A percentile compares a stretch with the other conserved stretches of the same genome.
Evolutionary conservation across 1,140 invertebrate species (phyloP).

Genomic region (Hycleus cichorii): DNA sequence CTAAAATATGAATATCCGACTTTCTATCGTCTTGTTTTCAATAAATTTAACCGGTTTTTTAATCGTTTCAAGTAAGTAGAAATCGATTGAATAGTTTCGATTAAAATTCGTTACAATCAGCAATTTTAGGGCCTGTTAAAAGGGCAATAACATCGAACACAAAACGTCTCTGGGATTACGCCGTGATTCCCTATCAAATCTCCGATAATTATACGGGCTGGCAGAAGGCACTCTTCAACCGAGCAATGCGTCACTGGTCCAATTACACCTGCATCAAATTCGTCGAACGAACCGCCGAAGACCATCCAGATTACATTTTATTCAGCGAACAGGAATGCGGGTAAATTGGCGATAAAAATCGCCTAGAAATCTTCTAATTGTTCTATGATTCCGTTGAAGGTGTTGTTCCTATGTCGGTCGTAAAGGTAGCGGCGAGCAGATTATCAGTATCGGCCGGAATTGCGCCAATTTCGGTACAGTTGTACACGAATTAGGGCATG

Average conservation of each 20-base stretch:
- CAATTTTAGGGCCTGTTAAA: background rate
- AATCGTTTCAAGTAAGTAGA: too few relatives aligned
- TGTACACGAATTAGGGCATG: constrained; percentile 47
- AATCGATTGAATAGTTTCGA: too few relatives aligned
- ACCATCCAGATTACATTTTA: constrained; percentile 18
- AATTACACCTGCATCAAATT: constrained; percentile 21
- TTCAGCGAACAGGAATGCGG: constrained; percentile 21
- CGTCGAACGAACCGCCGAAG: constrained; percentile 14
- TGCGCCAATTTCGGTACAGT: constrained; percentile 41
- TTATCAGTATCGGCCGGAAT: constrained; percentile 31
- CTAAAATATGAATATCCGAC: too few relatives aligned
- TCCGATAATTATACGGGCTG: constrained; percentile 10
- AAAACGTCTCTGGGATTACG: constrained; percentile 15
- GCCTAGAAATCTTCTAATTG: too few relatives aligned
- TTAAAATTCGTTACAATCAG: too few relatives aligned
- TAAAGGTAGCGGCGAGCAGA: constrained; percentile 24
- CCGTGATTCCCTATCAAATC: constrained; percentile 20
- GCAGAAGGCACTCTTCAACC: constrained; percentile 16
- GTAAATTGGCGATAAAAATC: background rate
- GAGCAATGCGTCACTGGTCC: constrained; percentile 23
- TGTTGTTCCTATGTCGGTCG: constrained; percentile 41
- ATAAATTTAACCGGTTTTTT: too few relatives aligned
- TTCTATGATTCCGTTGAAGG: constrained; percentile 14
- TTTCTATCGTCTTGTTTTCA: too few relatives aligned
- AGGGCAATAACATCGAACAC: constrained; percentile 12